Conservation (phyloP, 2,797 vertebrate species). For the Sebastolobus altivelis region DNA sequence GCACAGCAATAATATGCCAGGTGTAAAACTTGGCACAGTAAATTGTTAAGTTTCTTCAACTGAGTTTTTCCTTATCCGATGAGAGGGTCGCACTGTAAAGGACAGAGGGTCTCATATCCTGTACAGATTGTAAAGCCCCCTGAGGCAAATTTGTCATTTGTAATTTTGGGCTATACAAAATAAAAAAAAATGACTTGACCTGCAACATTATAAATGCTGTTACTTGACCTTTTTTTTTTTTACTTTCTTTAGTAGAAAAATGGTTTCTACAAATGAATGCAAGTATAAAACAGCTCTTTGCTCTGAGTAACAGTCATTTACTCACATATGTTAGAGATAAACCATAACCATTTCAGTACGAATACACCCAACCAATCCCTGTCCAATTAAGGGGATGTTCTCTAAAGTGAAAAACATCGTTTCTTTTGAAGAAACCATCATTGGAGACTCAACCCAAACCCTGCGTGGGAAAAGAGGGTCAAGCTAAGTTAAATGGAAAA, state of each 20-base stretch:
- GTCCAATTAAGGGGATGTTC: constrained; percentile 52
- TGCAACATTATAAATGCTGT: background rate
- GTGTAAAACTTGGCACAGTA: background rate
- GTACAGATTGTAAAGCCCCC: too few relatives aligned
- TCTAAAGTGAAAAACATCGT: constrained; percentile 28
- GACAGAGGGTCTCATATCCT: too few relatives aligned
- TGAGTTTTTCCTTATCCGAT: too few relatives aligned
- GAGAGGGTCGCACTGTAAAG: too few relatives aligned
- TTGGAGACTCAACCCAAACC: constrained; percentile 42
- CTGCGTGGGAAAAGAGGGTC: constrained; percentile 13
- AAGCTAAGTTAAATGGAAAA: constrained; percentile 30
- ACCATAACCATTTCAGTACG: constrained; percentile 46
- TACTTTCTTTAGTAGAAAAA: background rate
- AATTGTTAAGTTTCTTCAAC: background rate
- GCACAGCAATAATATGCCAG: background rate
- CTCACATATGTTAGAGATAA: constrained; percentile 30
- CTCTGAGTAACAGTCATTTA: background rate
- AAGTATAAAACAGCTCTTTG: background rate
- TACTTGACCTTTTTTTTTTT: background rate
- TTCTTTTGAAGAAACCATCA: constrained; percentile 44
- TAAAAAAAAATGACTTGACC: background rate
- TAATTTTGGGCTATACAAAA: too few relatives aligned
- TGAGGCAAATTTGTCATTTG: too few relatives aligned
- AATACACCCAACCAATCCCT: constrained; percentile 41
- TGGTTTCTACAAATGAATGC: background rate